A percentile compares a stretch with the other conserved stretches of the same genome.
phyloP scores from a whole-genome alignment of 2,113 vertebrate genomes.

The Toxotes jaculatrix region DNA sequence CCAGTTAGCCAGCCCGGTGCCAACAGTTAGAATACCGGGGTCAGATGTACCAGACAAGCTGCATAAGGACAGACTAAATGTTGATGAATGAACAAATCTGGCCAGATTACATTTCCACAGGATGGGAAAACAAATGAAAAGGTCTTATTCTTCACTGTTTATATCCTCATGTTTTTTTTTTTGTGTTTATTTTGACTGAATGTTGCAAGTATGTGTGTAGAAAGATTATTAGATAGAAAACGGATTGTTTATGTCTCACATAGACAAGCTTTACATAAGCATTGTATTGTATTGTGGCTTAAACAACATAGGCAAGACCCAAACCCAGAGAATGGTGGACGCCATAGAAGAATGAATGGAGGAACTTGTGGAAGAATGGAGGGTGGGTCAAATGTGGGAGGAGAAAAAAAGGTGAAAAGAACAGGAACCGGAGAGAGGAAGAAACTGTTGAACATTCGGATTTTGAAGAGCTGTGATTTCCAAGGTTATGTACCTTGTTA shows the following conservation, averaged over 20 bases:
- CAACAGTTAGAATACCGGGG: constrained; percentile 14
- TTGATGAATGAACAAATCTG: constrained; percentile 8
- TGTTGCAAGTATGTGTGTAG: not conserved
- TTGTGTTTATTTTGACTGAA: constrained; percentile 34
- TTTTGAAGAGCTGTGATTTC: not conserved
- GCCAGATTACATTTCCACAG: constrained; percentile 44
- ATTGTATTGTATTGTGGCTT: constrained; percentile 31
- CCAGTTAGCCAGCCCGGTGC: not conserved
- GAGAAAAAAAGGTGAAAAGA: not conserved
- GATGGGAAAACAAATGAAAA: constrained; percentile 42
- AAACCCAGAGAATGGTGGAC: not conserved
- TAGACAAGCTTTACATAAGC: constrained; percentile 22
- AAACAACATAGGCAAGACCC: constrained; percentile 18
- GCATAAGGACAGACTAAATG: constrained; percentile 16
- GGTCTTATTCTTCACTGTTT: constrained; percentile 15
- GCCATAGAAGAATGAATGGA: constrained; percentile 6
- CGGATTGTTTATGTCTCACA: constrained; percentile 56
- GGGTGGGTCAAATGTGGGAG: not conserved
- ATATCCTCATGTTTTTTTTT: constrained; percentile 2
- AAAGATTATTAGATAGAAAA: constrained; percentile 25
- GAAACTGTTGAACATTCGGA: too few species aligned
- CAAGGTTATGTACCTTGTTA: not conserved
- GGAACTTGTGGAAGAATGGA: constrained; percentile 39
- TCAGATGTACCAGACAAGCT: not conserved
- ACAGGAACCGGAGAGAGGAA: not conserved